Evolutionary conservation across 1,140 invertebrate genomes (phyloP), one percentile per base, ranked within the genome.

Genomic region (Drosophila neocordata): DNA sequence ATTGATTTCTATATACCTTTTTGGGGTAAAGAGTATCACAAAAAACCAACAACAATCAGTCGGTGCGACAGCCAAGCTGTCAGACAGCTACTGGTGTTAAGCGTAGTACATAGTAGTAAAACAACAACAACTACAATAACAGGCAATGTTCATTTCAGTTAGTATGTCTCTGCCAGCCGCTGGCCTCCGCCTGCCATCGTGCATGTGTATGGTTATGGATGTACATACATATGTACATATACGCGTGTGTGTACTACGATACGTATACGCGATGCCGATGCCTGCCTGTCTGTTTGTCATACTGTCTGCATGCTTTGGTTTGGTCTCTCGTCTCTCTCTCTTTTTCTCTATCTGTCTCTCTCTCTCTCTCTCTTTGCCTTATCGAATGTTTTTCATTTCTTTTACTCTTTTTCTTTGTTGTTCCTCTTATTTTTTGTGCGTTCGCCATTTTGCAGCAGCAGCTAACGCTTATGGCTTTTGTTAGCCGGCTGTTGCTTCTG

Each of bases 21-120:
- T 15, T 15, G 0, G 41, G 0, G 13, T 18, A 12, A n/a, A 11
- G 41, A 8, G 41, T 48, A 48, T 20, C 18, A 20, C n/a, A 7
- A 59, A 59, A 74, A 65, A 66, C 68, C 69, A 84, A 66, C 64
- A 75, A 63, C 58, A 75, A 65, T 65, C 38, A 48, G 59, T 51
- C 63, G 68, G 63, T 63, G 75, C 76, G 75, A 67, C 77, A 77
- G 77, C 73, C 83, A 87, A 87, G 82, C 83, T 74, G 82, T 87
- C 82, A 87, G 82, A 79, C 82, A 87, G 82, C 82, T 87, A 87
- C 82, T 87, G 82, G 82, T 87, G 83, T 87, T 87, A 78, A 87
- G 72, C 72, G 72, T 75, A 75, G 82, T 87, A 73, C 69, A 69
- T 68, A 77, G 77, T 78, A 70, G 73, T 76, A 66, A 64, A 75